Conservation (phyloP, 2,888 invertebrate species). For the Abscondita cerata region DNA sequence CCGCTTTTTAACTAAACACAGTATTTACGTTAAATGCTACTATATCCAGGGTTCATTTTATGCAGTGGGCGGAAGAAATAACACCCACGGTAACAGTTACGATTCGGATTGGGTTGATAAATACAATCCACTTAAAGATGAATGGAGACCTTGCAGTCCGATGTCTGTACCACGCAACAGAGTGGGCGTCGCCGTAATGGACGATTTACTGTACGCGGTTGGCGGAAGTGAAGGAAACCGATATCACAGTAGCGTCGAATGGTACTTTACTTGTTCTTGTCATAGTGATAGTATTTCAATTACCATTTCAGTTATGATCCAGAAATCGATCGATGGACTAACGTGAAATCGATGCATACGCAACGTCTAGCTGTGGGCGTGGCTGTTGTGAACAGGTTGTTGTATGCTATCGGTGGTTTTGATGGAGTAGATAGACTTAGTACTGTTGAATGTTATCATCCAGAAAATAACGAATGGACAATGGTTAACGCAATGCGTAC, state of each 20-base stretch:
- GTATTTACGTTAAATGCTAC: not conserved
- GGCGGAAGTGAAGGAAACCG: conserved; percentile 88
- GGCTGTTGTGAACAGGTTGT: conserved; percentile 76
- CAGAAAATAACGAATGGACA: conserved; percentile 90
- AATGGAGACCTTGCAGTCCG: conserved; percentile 86
- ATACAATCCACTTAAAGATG: conserved; percentile 85
- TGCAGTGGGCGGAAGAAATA: conserved; percentile 92
- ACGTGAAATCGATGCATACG: conserved; percentile 75
- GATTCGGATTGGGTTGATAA: conserved; percentile 89
- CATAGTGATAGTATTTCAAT: not conserved
- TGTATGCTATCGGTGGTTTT: conserved; percentile 84
- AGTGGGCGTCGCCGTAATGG: conserved; percentile 94
- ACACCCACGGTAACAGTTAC: conserved; percentile 85
- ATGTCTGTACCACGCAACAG: conserved; percentile 90
- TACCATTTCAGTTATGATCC: conserved; percentile 77
- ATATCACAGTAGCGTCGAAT: conserved; percentile 89
- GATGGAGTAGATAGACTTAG: conserved; percentile 80
- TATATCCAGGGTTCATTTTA: conserved; percentile 78
- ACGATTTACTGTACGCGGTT: conserved; percentile 88
- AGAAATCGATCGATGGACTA: conserved; percentile 81
- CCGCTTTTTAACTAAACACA: too few species aligned
- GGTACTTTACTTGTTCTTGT: conserved; percentile 61
- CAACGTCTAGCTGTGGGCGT: conserved; percentile 84
- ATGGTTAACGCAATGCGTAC: conserved; percentile 79
- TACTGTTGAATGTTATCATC: conserved; percentile 91